phyloP scores from a whole-genome alignment of 1,140 invertebrate genomes.

The Hypothenemus hampei region DNA sequence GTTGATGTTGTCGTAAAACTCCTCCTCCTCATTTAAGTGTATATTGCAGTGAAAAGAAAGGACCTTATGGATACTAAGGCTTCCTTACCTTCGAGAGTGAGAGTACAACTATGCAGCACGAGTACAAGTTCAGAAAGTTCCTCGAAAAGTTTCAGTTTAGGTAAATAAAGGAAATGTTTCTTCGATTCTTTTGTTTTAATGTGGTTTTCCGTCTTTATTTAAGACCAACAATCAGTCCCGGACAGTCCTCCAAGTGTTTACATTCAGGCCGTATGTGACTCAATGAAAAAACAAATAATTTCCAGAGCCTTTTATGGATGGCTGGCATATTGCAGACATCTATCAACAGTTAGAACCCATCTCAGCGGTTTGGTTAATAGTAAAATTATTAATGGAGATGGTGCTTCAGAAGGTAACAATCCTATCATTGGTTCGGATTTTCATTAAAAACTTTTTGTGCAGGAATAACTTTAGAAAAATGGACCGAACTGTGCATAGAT shows the following conservation, averaged over 20 bases:
- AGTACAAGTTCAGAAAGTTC: constrained; percentile 45
- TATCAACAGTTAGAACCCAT: constrained; percentile 87
- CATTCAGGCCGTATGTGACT: constrained; percentile 73
- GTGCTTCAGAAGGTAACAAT: constrained; percentile 49
- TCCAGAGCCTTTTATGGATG: constrained; percentile 95
- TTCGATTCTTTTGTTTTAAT: constrained; percentile 10
- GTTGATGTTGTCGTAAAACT: too few species aligned
- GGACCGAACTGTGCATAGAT: constrained; percentile 58
- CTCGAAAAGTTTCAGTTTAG: constrained; percentile 43
- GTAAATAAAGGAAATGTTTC: constrained; percentile 20
- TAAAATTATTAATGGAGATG: constrained; percentile 52
- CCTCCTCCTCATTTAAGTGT: too few species aligned
- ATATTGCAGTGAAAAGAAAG: constrained; percentile 38
- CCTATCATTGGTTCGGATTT: neutral
- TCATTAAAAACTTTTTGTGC: constrained; percentile 1
- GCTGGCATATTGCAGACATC: constrained; percentile 88
- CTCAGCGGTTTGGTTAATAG: constrained; percentile 81
- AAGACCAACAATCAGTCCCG: constrained; percentile 33
- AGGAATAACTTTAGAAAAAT: constrained; percentile 66
- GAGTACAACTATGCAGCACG: constrained; percentile 40
- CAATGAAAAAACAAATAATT: constrained; percentile 91
- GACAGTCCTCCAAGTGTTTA: constrained; percentile 41
- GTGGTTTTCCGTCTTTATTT: neutral
- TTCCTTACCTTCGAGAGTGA: constrained; percentile 34
- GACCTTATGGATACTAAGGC: constrained; percentile 45